Conservation (phyloP, 1,140 invertebrate genomes). For the Stegodyphus mimosarum region DNA sequence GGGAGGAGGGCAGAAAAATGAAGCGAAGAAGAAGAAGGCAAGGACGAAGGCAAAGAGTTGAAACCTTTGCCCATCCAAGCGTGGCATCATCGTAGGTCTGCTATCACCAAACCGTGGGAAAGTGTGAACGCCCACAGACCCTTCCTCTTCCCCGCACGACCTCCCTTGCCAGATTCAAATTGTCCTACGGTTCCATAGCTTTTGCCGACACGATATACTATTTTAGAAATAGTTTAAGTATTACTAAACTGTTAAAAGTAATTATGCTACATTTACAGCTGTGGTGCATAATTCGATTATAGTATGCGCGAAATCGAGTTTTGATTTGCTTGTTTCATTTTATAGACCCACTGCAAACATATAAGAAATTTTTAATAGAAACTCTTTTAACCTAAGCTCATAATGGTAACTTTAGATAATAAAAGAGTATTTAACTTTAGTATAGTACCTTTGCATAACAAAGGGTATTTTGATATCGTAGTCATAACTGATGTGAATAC, state of each 20-base stretch:
- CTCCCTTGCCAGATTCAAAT: not conserved
- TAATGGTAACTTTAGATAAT: too few species aligned
- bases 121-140: conserved; percentile 1
- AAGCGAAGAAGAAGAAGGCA: not conserved
- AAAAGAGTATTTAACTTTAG: too few species aligned
- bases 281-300: not conserved
- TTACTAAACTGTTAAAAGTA: not conserved
- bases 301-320: not conserved
- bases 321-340: not conserved
- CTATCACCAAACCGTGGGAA: conserved; percentile 35
- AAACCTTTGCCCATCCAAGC: conserved; percentile 28
- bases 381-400: too few species aligned
- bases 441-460: too few species aligned
- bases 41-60: conserved; percentile 8
- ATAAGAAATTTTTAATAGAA: too few species aligned
- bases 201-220: not conserved
- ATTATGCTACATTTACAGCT: not conserved
- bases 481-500: too few species aligned
- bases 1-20: not conserved
- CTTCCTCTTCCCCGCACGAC: not conserved
- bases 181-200: not conserved
- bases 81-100: not conserved
- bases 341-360: too few species aligned
- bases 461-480: too few species aligned
- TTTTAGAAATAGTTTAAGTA: not conserved